Base-by-base conservation (phyloP, 2,797 vertebrate species). In the Jordanella pulchra region DNA sequence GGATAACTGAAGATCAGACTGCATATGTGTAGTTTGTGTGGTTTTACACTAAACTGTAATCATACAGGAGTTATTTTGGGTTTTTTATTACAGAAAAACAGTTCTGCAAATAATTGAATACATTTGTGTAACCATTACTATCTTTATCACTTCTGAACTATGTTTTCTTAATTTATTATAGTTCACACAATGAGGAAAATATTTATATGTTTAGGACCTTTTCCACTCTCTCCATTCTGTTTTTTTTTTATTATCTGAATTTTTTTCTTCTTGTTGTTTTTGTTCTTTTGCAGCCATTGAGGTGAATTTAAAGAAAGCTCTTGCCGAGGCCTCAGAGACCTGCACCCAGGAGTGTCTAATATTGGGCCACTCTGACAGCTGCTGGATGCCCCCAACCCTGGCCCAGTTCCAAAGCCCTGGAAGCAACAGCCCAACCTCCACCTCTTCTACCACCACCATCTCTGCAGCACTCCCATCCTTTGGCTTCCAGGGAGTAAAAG, bases 341-440 rank as follows among this genome's bases (percentile, higher is more conserved):
- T 99, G 97, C 85, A 99, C 97, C 7, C 98, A 98, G 91, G 97
- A 99, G 93, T 99, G 97, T 86, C 95, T 99, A 85, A 97, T 98
- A 93, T 94, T 99, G 30, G 98, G 97, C 87, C 98, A 99, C 89
- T 99, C 97, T 3, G 98, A 99, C 94, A 96, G 96, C 95, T 99
- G 98, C 92, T 99, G 97, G 98, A 99, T 99, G 97, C 97, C 97
- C 21, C 95, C 96, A 42, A 93, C 95, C 0, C 84, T 99, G 94
- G 94, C 94, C 80, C 96, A 96, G 77, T 95, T 95, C 82, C 96
- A 96, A 85, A 88, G 94, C 90, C 87, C 93, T 92, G 82, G 89
- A 73, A 89, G 93, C 86, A 86, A 67, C 94, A 76, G 90, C 81
- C 91, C 91, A 72, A 81, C 92, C 78, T 87, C 90, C 50, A 81